Base-by-base conservation (phyloP, 2,113 vertebrate species). In the Python bivittatus region DNA sequence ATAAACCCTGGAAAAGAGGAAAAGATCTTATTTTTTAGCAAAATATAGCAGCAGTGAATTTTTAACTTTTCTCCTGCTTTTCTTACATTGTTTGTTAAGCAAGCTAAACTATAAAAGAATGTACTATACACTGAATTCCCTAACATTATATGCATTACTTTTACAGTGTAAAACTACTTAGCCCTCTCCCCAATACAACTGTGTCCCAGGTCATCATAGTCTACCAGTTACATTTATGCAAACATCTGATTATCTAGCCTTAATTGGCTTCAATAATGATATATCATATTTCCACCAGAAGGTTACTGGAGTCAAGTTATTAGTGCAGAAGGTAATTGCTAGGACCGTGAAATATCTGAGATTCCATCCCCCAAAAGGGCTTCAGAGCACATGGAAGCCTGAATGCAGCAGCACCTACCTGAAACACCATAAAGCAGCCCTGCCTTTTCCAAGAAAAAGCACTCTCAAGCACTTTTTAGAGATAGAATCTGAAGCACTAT, bases 1-100 rank as follows among this genome's bases (percentile, higher is more conserved):
- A 98, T 99, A 99, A 97, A 99, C 99, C 99, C 99, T 99, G 96
- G 27, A 93, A 95, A 95, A 93, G 91, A 94, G 95, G 93, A 96
- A 88, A 96, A 90, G 85, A 94, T 10, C 10, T 96, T 89, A 97
- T 88, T 96, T 96, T 94, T 92, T 6, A 72, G 13, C 88, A 44
- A 72, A 91, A 15, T 91, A 12, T 88, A 86, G 92, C 83, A 88
- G 93, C 44, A 33, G 79, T 0, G 1, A 57, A 48, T 84, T 58
- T 0, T 53, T 58, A 88, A 1, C 0, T 15, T 27, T 58, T 15
- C 84, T 54, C 87, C 58, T 79, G 20, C 25, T 52, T 42, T 25
- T 64, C 15, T 27, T 23, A 29, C 15, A 48, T 10, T 23, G n/a
- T 44, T 44, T 48, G 38, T 52, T 92, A 93, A 90, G 88, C 10